These are phyloP conservation scores for Ameiurus melas DNA, from an alignment of 2,113 vertebrate genomes.

Conservation along the genomic window DNA sequence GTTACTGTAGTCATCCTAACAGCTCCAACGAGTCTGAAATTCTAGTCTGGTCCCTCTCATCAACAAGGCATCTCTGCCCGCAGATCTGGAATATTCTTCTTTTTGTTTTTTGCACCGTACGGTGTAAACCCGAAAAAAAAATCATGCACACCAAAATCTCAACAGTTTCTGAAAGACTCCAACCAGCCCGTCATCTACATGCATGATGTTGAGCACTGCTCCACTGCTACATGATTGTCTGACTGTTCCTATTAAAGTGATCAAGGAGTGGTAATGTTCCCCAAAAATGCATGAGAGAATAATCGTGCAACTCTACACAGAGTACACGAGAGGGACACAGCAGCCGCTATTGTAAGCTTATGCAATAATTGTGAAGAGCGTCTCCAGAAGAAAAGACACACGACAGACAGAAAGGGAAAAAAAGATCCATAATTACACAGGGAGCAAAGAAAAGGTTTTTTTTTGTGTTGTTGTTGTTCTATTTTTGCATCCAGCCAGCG, in stretches of 20 bases:
- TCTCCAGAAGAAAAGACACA: background rate
- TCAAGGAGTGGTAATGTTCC: too few species aligned
- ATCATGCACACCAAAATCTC: background rate
- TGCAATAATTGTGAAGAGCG: conserved; percentile 25
- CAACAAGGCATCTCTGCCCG: background rate
- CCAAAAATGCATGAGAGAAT: background rate
- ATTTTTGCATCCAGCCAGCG: conserved; percentile 71
- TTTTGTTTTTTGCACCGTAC: background rate
- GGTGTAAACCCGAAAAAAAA: background rate
- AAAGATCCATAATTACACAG: conserved; percentile 62
- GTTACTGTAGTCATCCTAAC: background rate
- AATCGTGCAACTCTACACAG: background rate
- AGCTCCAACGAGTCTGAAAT: background rate
- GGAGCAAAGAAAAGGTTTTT: conserved; percentile 58
- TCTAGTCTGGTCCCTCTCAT: background rate
- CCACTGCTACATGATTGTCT: background rate
- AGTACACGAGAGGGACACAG: conserved; percentile 12
- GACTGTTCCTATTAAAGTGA: background rate
- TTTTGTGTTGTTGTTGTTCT: conserved; percentile 60
- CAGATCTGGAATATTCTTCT: background rate
- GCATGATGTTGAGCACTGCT: background rate
- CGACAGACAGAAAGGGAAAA: conserved; percentile 16
- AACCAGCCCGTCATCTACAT: background rate
- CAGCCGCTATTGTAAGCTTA: conserved; percentile 7
- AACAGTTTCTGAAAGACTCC: background rate